A percentile compares a stretch with the other conserved stretches of the same genome.
phyloP scores from a whole-genome alignment of 2,797 vertebrate species.

The Danionella dracula region DNA sequence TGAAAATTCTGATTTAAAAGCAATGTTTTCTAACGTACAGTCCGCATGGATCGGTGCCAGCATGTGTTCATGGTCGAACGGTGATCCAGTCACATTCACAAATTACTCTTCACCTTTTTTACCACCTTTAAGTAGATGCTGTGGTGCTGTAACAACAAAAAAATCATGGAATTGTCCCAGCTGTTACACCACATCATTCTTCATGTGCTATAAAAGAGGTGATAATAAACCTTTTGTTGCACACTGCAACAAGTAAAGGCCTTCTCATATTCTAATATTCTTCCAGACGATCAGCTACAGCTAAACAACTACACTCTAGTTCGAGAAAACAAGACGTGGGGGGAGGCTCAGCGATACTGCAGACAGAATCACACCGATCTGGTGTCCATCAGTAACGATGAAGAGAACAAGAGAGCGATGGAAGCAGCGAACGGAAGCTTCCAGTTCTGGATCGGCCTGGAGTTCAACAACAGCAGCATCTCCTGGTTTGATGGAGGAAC shows the following conservation, averaged over 20 bases:
- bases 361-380: constrained; percentile 25
- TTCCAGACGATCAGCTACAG: not conserved
- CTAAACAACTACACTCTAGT: not conserved
- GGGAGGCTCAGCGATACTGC: constrained; percentile 51
- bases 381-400: not conserved
- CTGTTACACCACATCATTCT: not conserved
- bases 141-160: not conserved
- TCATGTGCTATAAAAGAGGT: constrained; percentile 50
- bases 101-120: accelerated
- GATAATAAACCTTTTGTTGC: constrained; percentile 25
- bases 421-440: accelerated
- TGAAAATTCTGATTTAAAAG: accelerated
- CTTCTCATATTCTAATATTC: no score
- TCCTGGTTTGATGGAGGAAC: constrained; percentile 38
- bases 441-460: constrained; percentile 55
- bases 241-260: no score
- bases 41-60: constrained; percentile 34
- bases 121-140: not conserved
- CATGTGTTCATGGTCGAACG: constrained; percentile 41
- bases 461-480: not conserved
- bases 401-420: accelerated
- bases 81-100: accelerated
- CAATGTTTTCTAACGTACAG: accelerated
- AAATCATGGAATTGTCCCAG: accelerated
- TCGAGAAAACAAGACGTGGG: constrained; percentile 20